Evolutionary conservation across 1,140 invertebrate genomes (phyloP), one percentile per base, ranked within the genome.

Genomic region (Ceratoteleas bidentatus): DNA sequence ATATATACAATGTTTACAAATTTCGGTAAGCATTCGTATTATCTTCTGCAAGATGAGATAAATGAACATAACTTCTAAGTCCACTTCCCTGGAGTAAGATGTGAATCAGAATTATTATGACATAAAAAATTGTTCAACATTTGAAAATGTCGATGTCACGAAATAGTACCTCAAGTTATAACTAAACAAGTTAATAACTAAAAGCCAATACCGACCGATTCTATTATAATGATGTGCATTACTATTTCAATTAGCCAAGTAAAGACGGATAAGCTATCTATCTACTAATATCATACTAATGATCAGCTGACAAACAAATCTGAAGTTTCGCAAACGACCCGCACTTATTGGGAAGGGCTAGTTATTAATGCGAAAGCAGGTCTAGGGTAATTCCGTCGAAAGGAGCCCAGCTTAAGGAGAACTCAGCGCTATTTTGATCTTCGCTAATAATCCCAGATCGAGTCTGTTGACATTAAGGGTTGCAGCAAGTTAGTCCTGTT

Each of bases 281-380:
- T n/a, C 32, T 11, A 40, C 24, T 40, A 36, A 50, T 73, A 66
- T 68, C 49, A 5, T 7, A 32, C 56, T 73, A 65, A 68, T 76
- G 34, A 77, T 72, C 56, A 47, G 33, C 32, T 15, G 8, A 14
- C 43, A 56, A 81, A 79, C 56, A 70, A 38, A 66, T 68, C 52
- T 57, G 14, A 62, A 70, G 64, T 69, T 65, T 32, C 50, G 52
- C 36, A 68, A 13, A 40, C 57, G 33, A 40, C 58, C 16, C 60
- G 54, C 56, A 52, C n/a, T 79, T 76, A 79, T 81, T 45, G 68
- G 43, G 11, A 75, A 84, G 65, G 74, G 58, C 78, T 68, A 80
- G 74, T 85, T 82, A 87, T 87, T 87, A 85, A 87, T 87, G 85
- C 85, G 74, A 70, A 79, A 83, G 77, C 84, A 87, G 85, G 84